Conservation (phyloP, 1,140 invertebrate genomes). For the Adoxophyes honmai region DNA sequence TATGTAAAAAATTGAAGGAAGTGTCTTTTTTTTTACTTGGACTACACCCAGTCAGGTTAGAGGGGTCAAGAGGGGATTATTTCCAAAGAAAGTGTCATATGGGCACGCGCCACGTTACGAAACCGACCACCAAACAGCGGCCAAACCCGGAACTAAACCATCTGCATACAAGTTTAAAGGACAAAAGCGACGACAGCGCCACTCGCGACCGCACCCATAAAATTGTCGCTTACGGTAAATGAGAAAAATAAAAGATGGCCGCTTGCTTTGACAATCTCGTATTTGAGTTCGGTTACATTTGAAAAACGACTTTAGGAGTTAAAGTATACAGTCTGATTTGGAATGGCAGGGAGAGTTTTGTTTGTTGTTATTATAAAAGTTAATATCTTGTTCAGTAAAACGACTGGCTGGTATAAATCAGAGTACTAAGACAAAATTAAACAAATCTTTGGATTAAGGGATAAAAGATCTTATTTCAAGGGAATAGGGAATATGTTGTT, state of each 20-base stretch:
- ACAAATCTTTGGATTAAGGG: background rate
- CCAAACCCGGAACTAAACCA: background rate
- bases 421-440: background rate
- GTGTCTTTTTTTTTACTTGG: no score
- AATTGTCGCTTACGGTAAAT: constrained; percentile 9
- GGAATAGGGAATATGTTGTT: no score
- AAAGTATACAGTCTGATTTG: no score
- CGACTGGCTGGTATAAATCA: constrained; percentile 9
- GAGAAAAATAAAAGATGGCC: constrained; percentile 1
- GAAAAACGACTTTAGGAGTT: no score
- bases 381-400: constrained; percentile 3
- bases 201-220: background rate
- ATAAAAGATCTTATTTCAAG: no score
- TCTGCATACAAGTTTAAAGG: no score
- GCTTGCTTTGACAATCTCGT: no score
- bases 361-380: background rate
- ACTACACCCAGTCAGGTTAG: constrained; percentile 22
- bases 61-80: constrained; percentile 38
- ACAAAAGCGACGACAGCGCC: background rate
- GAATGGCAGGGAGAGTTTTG: no score
- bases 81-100: constrained; percentile 51
- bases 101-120: constrained; percentile 43
- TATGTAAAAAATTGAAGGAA: no score
- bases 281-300: no score
- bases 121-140: background rate